phyloP scores from a whole-genome alignment of 2,113 vertebrate genomes.

The Arenaria interpres region DNA sequence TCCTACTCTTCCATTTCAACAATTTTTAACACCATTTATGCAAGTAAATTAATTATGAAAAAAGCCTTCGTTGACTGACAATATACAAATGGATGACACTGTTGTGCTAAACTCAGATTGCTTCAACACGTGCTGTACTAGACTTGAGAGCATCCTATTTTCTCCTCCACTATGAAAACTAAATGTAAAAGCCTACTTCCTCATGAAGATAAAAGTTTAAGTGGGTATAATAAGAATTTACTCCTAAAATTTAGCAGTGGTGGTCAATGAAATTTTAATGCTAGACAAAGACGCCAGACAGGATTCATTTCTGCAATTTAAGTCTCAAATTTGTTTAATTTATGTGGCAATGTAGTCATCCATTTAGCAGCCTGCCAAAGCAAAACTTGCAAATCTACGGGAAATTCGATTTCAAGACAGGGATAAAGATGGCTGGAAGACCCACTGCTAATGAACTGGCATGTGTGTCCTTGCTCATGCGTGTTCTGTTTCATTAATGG shows the following conservation, averaged over 20 bases:
- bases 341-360: not conserved
- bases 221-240: not conserved
- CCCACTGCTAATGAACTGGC: not conserved
- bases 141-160: not conserved
- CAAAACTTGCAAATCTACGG: not conserved
- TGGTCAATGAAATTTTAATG: not conserved
- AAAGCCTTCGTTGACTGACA: not conserved
- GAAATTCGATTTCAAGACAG: not conserved
- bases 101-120: not conserved
- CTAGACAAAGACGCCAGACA: not conserved
- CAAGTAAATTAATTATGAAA: not conserved
- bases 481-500: not conserved
- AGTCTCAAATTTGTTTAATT: not conserved
- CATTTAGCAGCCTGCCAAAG: not conserved
- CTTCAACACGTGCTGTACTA: not conserved
- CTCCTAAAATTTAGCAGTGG: not conserved
- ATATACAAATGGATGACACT: not conserved
- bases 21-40: not conserved
- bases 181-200: not conserved
- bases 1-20: not conserved
- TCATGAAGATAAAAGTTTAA: not conserved
- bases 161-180: not conserved
- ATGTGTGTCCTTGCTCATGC: accelerated
- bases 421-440: not conserved
- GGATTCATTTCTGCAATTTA: slow-evolving; percentile 43